Base-by-base conservation (phyloP, 2,888 invertebrate genomes). In the Furcula furcula region DNA sequence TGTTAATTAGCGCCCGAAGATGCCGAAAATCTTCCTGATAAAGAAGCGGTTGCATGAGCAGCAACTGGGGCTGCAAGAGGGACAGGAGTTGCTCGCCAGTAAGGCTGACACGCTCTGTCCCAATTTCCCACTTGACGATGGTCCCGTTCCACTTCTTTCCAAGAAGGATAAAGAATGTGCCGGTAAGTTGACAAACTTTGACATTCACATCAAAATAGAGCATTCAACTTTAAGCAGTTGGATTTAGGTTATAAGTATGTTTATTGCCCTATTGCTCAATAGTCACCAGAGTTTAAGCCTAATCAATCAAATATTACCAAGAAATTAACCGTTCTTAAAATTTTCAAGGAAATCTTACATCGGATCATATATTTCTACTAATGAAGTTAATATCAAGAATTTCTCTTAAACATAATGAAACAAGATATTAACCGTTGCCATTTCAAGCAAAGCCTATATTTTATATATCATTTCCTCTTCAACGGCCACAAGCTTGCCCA, bases 1-100 rank as follows among this genome's bases (percentile, higher is more conserved):
- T 88, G 87, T 67, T 65, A 41, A 51, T 45, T 68, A 73, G 68
- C 62, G 55, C 67, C 50, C 51, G 65, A 88, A 88, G 71, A 97
- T 97, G 97, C 97, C 97, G 91, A 97, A 97, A 91, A 97, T 97
- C 86, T 97, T 96, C 89, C 88, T 96, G 66, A 95, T 97, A 69
- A 97, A 96, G 89, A 95, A 96, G 83, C 93, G 96, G 77, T 91
- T 97, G 90, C 95, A 95, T 65, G 95, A 96, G 93, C 96, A 97
- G 91, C 97, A 97, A 87, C 91, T 94, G 71, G 91, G 94, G 66
- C 87, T 97, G 76, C 90, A 94, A 82, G 96, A 96, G 81, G 92
- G 94, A 50, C 95, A 95, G 84, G 95, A 95, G 83, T 91, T 94
- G 63, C 90, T 92, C 40, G 87, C 90, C 57, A 76, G 79, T 68